Percentiles rank a stretch among this genome's conserved stretches.
Conservation (phyloP, 2,113 vertebrate species). For the Hydrochoerus hydrochaeris region DNA sequence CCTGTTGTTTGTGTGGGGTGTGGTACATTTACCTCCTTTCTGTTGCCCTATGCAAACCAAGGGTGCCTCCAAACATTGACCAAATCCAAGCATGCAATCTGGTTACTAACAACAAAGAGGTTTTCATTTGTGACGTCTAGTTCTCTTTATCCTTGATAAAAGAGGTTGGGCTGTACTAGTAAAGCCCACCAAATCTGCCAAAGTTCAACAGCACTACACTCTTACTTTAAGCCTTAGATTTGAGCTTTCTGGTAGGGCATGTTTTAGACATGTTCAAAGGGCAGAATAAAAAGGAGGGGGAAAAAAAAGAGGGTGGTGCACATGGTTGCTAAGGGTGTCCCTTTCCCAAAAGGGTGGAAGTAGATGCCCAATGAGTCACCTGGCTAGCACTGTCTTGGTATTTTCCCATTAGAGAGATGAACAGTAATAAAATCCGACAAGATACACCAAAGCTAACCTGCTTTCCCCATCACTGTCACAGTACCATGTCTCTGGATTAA, state of each 20-base stretch:
- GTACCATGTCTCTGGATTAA: not conserved
- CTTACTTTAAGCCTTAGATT: constrained; percentile 2
- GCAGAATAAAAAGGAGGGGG: not conserved
- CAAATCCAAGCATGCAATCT: constrained; percentile 65
- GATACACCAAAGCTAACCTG: not conserved
- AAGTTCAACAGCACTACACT: not conserved
- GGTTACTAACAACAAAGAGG: constrained; percentile 81
- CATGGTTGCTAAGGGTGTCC: not conserved
- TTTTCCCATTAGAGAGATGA: not conserved
- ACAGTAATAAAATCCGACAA: not conserved
- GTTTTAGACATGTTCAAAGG: constrained; percentile 60
- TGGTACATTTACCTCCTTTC: constrained; percentile 51
- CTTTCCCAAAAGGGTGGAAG: not conserved
- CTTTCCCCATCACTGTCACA: not conserved
- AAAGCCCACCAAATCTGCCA: constrained; percentile 35
- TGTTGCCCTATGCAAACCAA: constrained; percentile 48
- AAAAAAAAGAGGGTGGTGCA: not conserved
- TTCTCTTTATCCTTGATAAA: constrained; percentile 60
- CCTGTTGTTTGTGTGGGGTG: constrained; percentile 71
- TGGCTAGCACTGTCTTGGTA: not conserved
- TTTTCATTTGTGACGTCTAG: constrained; percentile 51
- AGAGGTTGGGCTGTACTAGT: constrained; percentile 50
- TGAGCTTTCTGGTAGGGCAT: constrained; percentile 63
- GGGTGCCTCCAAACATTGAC: constrained; percentile 59
- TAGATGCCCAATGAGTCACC: not conserved